phyloP scores from a whole-genome alignment of 2,113 vertebrate species.

The Baryphthengus martii region DNA sequence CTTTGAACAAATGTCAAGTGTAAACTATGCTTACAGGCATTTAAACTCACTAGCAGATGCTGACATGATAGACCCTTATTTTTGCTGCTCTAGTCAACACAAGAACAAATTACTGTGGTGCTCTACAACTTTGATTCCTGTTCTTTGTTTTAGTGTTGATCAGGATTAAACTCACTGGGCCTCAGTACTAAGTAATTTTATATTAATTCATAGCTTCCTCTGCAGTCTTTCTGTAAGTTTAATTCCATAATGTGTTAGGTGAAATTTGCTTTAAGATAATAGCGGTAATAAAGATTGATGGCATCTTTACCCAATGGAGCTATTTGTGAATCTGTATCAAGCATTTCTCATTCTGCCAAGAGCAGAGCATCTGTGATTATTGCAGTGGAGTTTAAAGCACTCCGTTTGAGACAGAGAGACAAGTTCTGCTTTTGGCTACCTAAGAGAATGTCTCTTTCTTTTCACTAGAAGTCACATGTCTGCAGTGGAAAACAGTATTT shows the following conservation, averaged over 20 bases:
- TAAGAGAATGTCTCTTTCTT: neutral
- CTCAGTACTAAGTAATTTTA: neutral
- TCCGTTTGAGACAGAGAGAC: neutral
- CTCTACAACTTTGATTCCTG: neutral
- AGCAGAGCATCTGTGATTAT: constrained; percentile 58
- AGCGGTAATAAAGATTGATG: constrained; percentile 38
- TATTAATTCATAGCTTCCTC: constrained; percentile 14
- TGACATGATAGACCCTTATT: neutral
- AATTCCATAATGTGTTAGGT: neutral
- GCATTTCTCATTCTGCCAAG: constrained; percentile 36
- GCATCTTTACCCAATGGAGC: constrained; percentile 16
- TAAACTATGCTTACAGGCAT: neutral
- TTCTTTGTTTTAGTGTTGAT: neutral
- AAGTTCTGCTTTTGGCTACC: neutral
- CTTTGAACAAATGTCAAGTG: neutral
- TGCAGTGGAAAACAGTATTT: neutral
- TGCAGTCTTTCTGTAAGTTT: neutral
- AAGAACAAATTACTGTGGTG: neutral
- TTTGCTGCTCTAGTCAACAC: neutral
- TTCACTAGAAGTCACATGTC: neutral
- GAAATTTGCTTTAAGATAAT: constrained; percentile 39
- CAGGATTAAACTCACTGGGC: neutral
- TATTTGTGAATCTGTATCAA: constrained; percentile 16
- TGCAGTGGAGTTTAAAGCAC: neutral
- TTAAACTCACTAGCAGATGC: neutral